Evolutionary conservation across 2,888 invertebrate species (phyloP), one percentile per base, ranked within the genome.

Genomic region (Leptinotarsa tumamoca): DNA sequence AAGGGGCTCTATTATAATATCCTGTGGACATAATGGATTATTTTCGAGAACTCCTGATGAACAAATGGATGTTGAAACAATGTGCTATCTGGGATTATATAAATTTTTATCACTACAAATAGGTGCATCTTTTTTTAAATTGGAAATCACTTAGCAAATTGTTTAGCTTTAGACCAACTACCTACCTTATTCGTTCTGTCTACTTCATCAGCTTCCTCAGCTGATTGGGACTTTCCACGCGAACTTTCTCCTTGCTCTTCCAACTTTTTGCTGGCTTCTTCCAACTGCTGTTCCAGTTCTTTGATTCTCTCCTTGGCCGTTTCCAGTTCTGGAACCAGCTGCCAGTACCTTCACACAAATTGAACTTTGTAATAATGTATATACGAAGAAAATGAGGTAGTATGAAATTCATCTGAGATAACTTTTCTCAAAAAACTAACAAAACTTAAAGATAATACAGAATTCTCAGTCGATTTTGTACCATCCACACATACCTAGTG

Each of bases 251-350:
- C 95, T 79, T 94, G 93, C 70, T 94, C 94, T 76, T 91, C 90
- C 50, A 95, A 88, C 83, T 93, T 93, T 74, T 90, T 90, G 85
- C 93, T 93, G 70, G 93, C 91, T 76, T 93, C 92, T 83, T 94
- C 94, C 76, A 95, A 87, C 84, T 95, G 93, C 75, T 91, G 91
- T 87, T 95, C 95, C 79, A 95, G 88, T 81, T 92, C 91, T 80
- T 92, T 91, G 72, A 94, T 93, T 81, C 91, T 90, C 77, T 93
- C 93, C 86, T 94, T 94, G 4, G 95, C 95, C 61, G 87, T 91
- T 88, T 95, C 93, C 87, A 92, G 92, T 87, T 94, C 93, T 67
- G 95, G 92, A 84, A 94, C 90, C 79, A 95, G 88, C 85, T 95
- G 94, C 89, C 94, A 94, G 87, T 95, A 95, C 71, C 95, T 87